Evolutionary conservation across 2,797 vertebrate species (phyloP), one percentile per base, ranked within the genome.

Genomic region (Nothura maculosa): DNA sequence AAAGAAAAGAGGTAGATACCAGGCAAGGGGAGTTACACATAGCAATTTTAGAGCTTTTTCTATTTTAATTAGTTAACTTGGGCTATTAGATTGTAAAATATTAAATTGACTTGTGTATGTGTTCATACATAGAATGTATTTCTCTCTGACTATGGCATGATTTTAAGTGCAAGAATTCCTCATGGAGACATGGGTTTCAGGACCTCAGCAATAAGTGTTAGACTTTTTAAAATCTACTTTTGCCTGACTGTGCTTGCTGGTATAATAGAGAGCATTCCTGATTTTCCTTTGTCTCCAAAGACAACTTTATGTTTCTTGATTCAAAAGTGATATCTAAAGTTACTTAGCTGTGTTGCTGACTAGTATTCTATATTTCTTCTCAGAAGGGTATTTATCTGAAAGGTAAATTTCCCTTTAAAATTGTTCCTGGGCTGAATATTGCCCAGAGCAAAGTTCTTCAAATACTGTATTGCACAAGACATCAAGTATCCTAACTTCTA

Each of bases 61-160:
- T 36, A 22, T 16, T 47, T 43, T 85, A 40, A 61, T 34, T 73
- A 30, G 13, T 19, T 32, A 54, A 48, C 28, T 2, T 54, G 13
- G 5, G 32, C 4, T 43, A 50, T 42, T 67, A 57, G 9, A 38
- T 12, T 2, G 5, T 17, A 81, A 28, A 66, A 28, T 2, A 45
- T 66, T 62, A 58, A 28, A 19, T 55, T 42, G 8, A 50, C 4
- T 42, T 1, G 16, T 48, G 12, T 45, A 19, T 20, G 16, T 52
- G 27, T 1, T 50, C 7, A 6, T 30, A 58, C 27, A 57, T 0
- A 60, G 3, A 45, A 3, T 63, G 27, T 24, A 6, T 1, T 15
- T 12, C 6, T 3, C 61, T 75, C 81, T 45, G 30, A 30, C 11
- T 2, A 20, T 4, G 34, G 9, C 9, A 69, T 70, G n/a, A 70